A percentile compares a stretch with the other conserved stretches of the same genome.
Evolutionary conservation across 2,888 invertebrate genomes (phyloP).

Genomic region (Leptopilina myrica): DNA sequence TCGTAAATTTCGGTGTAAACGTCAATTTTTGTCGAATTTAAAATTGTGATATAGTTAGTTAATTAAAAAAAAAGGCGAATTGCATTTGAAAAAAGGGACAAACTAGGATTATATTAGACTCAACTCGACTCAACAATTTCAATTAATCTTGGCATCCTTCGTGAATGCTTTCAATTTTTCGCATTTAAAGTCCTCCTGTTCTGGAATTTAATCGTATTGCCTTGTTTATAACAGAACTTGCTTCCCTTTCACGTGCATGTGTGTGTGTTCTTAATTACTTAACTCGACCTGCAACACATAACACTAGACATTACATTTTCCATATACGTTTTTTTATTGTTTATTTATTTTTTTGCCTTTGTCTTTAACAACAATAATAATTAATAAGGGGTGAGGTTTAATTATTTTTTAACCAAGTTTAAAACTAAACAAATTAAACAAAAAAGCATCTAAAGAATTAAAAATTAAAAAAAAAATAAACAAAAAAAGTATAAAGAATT

Average conservation of each 20-base stretch:
- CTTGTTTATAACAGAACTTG: conserved; percentile 47
- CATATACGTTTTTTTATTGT: conserved; percentile 2
- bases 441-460: too few species aligned
- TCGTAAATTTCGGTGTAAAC: too few species aligned
- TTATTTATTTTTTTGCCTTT: neutral
- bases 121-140: conserved; percentile 19
- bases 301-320: conserved; percentile 33
- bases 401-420: neutral
- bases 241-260: conserved; percentile 51
- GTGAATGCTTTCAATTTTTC: conserved; percentile 2
- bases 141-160: conserved; percentile 4
- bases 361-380: conserved; percentile 26
- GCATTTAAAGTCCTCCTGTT: conserved; percentile 21
- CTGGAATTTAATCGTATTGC: conserved; percentile 17
- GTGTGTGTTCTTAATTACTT: conserved; percentile 41
- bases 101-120: neutral
- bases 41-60: neutral
- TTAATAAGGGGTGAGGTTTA: conserved; percentile 23
- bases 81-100: neutral
- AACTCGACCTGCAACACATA: conserved; percentile 27
- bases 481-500: too few species aligned
- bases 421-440: neutral
- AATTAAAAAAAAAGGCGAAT: neutral
- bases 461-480: too few species aligned
- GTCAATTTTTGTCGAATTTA: too few species aligned